These are phyloP conservation scores for Drosophila nikananu DNA, from an alignment of 1,140 invertebrate species.

Conservation along the genomic window DNA sequence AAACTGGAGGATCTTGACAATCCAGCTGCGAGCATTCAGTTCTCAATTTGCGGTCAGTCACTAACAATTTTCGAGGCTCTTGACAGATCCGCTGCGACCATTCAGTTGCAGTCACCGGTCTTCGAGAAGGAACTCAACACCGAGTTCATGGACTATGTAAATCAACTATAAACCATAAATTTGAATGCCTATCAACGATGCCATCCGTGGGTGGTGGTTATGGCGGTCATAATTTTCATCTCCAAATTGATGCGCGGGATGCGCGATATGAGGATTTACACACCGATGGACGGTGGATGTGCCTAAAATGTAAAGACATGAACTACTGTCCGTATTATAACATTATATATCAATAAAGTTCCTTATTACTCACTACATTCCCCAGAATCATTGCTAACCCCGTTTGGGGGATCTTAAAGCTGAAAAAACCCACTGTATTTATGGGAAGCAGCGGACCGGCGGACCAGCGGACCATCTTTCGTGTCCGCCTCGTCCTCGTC, in stretches of 20 bases:
- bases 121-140: not conserved
- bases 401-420: conserved; percentile 1
- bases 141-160: conserved; percentile 3
- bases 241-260: too few relatives aligned
- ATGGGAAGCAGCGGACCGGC: conserved; percentile 11
- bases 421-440: not conserved
- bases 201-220: not conserved
- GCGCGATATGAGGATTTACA: not conserved
- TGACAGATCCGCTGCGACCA: not conserved
- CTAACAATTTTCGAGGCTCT: too few relatives aligned
- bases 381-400: too few relatives aligned
- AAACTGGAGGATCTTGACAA: not conserved
- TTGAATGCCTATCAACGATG: not conserved
- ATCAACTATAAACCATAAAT: conserved; percentile 7
- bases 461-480: too few relatives aligned
- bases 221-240: not conserved
- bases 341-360: not conserved
- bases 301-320: not conserved
- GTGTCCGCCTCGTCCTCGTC: not conserved
- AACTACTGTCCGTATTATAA: not conserved
- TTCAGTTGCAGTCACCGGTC: not conserved
- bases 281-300: not conserved
- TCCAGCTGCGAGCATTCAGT: too few relatives aligned
- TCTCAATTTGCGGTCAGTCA: too few relatives aligned
- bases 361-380: too few relatives aligned